A percentile compares a stretch with the other conserved stretches of the same genome.
These are phyloP conservation scores for Kradibia gibbosae DNA, from an alignment of 1,140 invertebrate species.

Conservation along the genomic window DNA sequence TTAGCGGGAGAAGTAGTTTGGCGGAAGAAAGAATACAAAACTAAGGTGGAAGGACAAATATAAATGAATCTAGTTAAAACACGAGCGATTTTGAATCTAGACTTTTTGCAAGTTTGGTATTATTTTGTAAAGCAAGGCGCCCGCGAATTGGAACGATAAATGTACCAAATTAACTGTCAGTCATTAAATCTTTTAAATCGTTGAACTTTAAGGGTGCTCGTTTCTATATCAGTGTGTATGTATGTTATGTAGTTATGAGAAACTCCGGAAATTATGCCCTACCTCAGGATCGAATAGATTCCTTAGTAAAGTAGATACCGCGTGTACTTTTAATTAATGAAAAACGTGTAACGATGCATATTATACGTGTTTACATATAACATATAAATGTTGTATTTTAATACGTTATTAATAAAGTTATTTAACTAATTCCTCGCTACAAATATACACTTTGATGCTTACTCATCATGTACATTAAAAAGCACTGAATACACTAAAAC, in stretches of 20 bases:
- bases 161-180: conserved; percentile 44
- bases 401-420: too few species aligned
- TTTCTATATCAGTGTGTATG: too few species aligned
- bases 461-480: too few species aligned
- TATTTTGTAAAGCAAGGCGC: neutral
- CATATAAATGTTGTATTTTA: too few species aligned
- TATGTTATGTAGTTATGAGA: neutral
- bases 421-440: too few species aligned
- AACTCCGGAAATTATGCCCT: neutral
- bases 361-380: too few species aligned
- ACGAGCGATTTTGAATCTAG: conserved; percentile 24
- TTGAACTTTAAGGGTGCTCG: neutral
- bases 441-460: too few species aligned
- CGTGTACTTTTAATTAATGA: neutral
- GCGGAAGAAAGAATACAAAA: conserved; percentile 1
- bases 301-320: neutral
- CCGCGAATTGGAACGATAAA: neutral
- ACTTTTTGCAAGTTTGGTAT: conserved; percentile 33
- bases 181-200: neutral
- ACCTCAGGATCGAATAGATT: too few species aligned
- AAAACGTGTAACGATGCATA: neutral
- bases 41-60: conserved; percentile 7
- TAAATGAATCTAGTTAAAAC: conserved; percentile 39
- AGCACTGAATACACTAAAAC: too few species aligned
- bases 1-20: neutral